These are phyloP conservation scores for Diabrotica virgifera DNA, from an alignment of 1,140 invertebrate species.

Conservation along the genomic window DNA sequence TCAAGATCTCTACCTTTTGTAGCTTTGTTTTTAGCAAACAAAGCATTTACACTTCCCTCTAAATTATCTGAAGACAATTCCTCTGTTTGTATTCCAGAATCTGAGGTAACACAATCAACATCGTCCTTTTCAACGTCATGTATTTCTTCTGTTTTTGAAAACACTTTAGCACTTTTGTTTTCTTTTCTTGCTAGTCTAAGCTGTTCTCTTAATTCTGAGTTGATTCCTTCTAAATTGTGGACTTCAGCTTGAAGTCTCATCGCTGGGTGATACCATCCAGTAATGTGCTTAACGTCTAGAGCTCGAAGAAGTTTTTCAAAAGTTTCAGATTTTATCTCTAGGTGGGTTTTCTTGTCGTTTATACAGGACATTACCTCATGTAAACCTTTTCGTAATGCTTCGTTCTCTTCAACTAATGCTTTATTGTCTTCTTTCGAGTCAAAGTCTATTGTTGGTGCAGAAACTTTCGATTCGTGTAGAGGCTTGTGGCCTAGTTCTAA, in stretches of 20 bases:
- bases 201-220: conserved; percentile 56
- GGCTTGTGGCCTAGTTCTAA: conserved; percentile 23
- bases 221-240: conserved; percentile 59
- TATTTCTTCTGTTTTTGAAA: not conserved
- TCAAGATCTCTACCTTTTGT: not conserved
- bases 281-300: conserved; percentile 65
- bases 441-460: conserved; percentile 6
- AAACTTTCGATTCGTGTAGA: conserved; percentile 22
- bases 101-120: not conserved
- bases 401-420: conserved; percentile 65
- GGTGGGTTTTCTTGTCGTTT: conserved; percentile 55
- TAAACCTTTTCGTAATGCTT: conserved; percentile 66
- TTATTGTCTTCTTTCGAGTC: conserved; percentile 51
- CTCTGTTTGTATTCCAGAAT: conserved; percentile 1
- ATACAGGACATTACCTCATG: conserved; percentile 65
- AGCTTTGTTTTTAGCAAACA: conserved; percentile 10
- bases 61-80: conserved; percentile 11
- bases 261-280: conserved; percentile 73
- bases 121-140: not conserved
- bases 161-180: not conserved
- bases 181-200: conserved; percentile 25
- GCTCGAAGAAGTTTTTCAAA: conserved; percentile 60
- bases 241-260: conserved; percentile 68
- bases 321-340: conserved; percentile 51
- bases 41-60: conserved; percentile 5